Conservation (phyloP, 1,140 invertebrate genomes). For the Dufourea novaeangliae region DNA sequence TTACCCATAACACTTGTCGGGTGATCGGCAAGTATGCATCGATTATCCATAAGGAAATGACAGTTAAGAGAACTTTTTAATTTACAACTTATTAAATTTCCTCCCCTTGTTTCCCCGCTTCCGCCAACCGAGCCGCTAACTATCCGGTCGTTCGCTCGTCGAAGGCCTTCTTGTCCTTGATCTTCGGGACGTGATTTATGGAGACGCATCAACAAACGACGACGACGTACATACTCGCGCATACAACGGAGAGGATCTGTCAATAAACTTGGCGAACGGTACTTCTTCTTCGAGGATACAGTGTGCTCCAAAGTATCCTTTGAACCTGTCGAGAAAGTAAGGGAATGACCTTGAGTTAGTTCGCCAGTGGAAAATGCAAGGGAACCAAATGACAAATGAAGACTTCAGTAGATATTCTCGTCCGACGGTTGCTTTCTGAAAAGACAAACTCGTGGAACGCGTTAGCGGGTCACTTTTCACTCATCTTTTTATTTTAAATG, state of each 20-base stretch:
- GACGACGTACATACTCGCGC: slow-evolving; percentile 59
- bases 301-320: background rate
- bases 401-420: background rate
- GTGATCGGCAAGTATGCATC: slow-evolving; percentile 49
- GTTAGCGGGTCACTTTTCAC: no score
- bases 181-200: slow-evolving; percentile 70
- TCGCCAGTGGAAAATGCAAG: background rate
- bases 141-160: slow-evolving; percentile 49
- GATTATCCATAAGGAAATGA: slow-evolving; percentile 74
- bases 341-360: slow-evolving; percentile 9
- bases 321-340: background rate
- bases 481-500: no score
- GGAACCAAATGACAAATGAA: background rate
- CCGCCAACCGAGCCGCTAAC: slow-evolving; percentile 53
- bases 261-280: slow-evolving; percentile 70
- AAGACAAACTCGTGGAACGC: no score
- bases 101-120: slow-evolving; percentile 32
- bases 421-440: no score
- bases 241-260: slow-evolving; percentile 61
- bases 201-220: slow-evolving; percentile 68
- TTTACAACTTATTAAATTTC: slow-evolving; percentile 76
- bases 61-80: slow-evolving; percentile 70
- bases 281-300: slow-evolving; percentile 35
- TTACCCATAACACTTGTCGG: slow-evolving; percentile 16
- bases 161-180: slow-evolving; percentile 65